These are phyloP conservation scores for Triplophysa bombifrons DNA, from an alignment of 2,797 vertebrate genomes.

Conservation along the genomic window DNA sequence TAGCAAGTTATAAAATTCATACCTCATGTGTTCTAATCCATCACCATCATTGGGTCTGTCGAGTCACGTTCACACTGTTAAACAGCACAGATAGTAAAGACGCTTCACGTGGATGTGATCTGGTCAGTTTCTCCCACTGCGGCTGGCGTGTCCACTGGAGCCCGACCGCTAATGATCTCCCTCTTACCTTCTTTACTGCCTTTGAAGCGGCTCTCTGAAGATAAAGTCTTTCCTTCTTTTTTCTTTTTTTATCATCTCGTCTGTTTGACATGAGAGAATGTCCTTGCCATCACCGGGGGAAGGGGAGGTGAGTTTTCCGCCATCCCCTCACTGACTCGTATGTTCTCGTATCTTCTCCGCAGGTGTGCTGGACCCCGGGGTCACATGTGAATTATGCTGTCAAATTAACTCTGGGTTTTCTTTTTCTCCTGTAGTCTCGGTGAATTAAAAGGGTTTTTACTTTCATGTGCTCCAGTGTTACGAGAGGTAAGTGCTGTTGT, in stretches of 20 bases:
- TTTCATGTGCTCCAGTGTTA: slow-evolving; percentile 3
- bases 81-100: neutral
- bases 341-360: slow-evolving; percentile 20
- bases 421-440: neutral
- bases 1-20: neutral
- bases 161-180: slow-evolving; percentile 36
- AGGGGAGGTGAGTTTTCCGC: neutral
- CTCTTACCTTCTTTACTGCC: slow-evolving; percentile 44
- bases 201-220: slow-evolving; percentile 53
- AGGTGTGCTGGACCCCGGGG: slow-evolving; percentile 45
- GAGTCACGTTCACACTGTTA: slow-evolving; percentile 14
- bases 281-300: slow-evolving; percentile 58
- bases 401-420: slow-evolving; percentile 16
- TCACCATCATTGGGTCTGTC: neutral
- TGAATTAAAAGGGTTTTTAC: slow-evolving; percentile 20
- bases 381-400: slow-evolving; percentile 40
- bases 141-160: neutral
- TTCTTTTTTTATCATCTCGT: neutral
- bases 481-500: neutral
- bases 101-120: slow-evolving; percentile 1
- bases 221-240: slow-evolving; percentile 41
- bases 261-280: slow-evolving; percentile 56
- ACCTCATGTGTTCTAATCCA: neutral
- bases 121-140: slow-evolving; percentile 4
- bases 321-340: neutral